Evolutionary conservation across 2,113 vertebrate species (phyloP), one percentile per base, ranked within the genome.

Genomic region (Hippolais icterina): DNA sequence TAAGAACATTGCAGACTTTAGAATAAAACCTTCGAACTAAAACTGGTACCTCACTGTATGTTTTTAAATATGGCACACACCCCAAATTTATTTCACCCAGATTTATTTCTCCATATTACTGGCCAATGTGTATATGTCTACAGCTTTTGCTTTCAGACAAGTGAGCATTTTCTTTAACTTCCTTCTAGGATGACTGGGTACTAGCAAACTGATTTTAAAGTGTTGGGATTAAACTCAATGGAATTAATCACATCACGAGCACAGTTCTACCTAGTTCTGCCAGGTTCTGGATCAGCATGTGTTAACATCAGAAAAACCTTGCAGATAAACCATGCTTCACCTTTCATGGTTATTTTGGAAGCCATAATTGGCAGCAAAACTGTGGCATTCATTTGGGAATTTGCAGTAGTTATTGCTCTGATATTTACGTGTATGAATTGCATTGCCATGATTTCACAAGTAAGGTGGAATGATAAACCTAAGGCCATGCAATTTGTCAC

Each of bases 121-220:
- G 19, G 12, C 6, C 10, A 78, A 5, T 1, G 5, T 37, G 2
- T 37, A 2, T 21, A 29, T 49, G 6, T 53, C 16, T 39, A 11
- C 24, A 81, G 10, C 4, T 33, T 60, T 19, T 70, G 42, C 69
- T 78, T 56, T 31, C 39, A 60, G 14, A 7, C 15, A 70, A 8
- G 42, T 42, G 8, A 74, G 6, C 10, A 27, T 82, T 89, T 84
- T 63, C 19, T 87, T 82, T 91, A 6, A 15, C 31, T 64, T 5
- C 20, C 5, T 53, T 57, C 50, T 42, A 46, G 17, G 6, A 69
- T 46, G 12, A 27, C 5, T 29, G 7, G 28, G 25, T 71, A 5
- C 12, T 65, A 10, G 6, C 23, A 81, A 78, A 37, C 7, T 64
- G 10, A 14, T 90, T 70, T 88, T n/a, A 44, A 80, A 72, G 11